Percentiles rank a stretch among this genome's conserved stretches.
Conservation (phyloP, 2,797 vertebrate genomes). For the Cirrhinus molitorella region DNA sequence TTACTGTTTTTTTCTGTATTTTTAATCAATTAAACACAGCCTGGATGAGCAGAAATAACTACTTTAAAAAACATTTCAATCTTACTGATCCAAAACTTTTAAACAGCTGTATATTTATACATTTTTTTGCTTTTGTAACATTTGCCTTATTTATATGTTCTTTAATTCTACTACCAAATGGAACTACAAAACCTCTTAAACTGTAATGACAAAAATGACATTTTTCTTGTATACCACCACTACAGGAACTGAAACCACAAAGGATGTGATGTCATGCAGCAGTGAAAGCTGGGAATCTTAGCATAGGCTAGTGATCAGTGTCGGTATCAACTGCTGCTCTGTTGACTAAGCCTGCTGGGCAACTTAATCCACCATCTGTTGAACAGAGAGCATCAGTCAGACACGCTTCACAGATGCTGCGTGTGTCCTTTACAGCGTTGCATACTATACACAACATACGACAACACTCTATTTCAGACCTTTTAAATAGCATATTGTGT, state of each 20-base stretch:
- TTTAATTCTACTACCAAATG: background rate
- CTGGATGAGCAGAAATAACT: no score
- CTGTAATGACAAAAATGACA: background rate
- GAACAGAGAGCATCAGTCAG: conserved; percentile 53
- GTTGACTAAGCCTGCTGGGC: conserved; percentile 49
- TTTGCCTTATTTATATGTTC: background rate
- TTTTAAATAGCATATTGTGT: background rate
- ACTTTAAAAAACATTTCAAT: no score
- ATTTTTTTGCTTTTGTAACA: background rate
- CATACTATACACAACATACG: background rate
- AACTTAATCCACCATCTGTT: conserved; percentile 64
- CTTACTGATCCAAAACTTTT: no score
- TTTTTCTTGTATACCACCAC: background rate
- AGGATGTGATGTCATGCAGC: conserved; percentile 40
- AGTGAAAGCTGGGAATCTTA: conserved; percentile 47
- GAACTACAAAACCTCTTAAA: background rate
- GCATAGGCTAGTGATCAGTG: conserved; percentile 14
- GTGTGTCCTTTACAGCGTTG: background rate
- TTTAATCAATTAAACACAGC: no score
- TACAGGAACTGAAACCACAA: conserved; percentile 6
- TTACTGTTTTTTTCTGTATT: no score
- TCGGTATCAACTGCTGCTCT: conserved; percentile 25
- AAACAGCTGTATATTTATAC: no score
- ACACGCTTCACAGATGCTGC: conserved; percentile 39
- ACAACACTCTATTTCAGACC: background rate